phyloP scores from a whole-genome alignment of 2,888 invertebrate species.

The Idaea dimidiata region DNA sequence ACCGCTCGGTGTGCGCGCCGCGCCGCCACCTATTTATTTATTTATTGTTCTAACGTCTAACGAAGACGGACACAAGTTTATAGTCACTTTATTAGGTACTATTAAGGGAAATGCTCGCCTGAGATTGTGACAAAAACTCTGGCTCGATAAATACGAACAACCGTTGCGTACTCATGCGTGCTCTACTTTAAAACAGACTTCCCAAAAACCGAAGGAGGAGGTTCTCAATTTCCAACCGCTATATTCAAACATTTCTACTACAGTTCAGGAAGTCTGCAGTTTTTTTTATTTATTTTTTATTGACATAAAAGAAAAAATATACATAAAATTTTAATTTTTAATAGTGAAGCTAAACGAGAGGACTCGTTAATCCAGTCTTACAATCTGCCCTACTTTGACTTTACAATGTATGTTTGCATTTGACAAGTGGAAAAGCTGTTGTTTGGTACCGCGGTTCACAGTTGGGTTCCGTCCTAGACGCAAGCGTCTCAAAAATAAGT shows the following conservation, averaged over 20 bases:
- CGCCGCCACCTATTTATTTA: constrained; percentile 4
- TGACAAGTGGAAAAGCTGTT: neutral
- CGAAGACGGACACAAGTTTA: neutral
- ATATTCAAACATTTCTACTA: no score
- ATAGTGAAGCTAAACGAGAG: constrained; percentile 27
- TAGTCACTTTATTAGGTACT: neutral
- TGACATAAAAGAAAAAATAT: no score
- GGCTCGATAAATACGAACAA: constrained; percentile 10
- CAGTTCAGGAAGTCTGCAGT: no score
- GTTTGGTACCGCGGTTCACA: neutral
- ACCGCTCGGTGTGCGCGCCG: constrained; percentile 5
- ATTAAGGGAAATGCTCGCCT: neutral
- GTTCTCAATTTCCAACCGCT: no score
- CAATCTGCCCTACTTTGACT: neutral
- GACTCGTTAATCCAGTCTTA: constrained; percentile 18
- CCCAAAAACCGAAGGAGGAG: no score
- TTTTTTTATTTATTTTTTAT: no score
- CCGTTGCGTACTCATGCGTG: constrained; percentile 27
- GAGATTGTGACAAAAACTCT: constrained; percentile 12
- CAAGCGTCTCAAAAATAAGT: constrained; percentile 14
- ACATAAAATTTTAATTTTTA: no score
- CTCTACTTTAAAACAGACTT: constrained; percentile 21
- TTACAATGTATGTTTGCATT: neutral
- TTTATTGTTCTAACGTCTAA: constrained; percentile 1
- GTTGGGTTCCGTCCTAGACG: constrained; percentile 7